phyloP scores from a whole-genome alignment of 1,140 invertebrate genomes.

The Leptoteleia sp. region DNA sequence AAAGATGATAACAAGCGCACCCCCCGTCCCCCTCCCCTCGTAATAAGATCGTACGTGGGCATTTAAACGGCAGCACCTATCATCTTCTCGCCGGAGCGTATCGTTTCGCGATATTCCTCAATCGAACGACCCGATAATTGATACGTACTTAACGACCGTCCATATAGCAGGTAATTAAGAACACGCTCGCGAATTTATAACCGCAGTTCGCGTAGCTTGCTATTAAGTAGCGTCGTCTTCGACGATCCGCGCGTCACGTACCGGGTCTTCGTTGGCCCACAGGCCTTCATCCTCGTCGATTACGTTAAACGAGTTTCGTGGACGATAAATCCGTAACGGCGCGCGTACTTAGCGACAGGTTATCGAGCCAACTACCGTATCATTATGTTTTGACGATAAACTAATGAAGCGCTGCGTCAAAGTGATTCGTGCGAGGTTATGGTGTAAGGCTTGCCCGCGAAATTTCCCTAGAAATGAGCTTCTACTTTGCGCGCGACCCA shows the following conservation, averaged over 20 bases:
- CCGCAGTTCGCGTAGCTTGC: constrained; percentile 49
- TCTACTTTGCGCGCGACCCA: constrained; percentile 6
- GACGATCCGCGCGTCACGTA: constrained; percentile 41
- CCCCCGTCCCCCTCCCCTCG: constrained; percentile 60
- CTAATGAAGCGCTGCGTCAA: constrained; percentile 36
- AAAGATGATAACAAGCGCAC: constrained; percentile 67
- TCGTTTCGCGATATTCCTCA: constrained; percentile 50
- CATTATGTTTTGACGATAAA: constrained; percentile 44
- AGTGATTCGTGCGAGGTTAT: constrained; percentile 40
- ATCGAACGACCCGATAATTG: constrained; percentile 71
- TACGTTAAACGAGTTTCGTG: constrained; percentile 40
- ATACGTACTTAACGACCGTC: constrained; percentile 71
- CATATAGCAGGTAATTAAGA: constrained; percentile 72
- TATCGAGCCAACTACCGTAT: constrained; percentile 24
- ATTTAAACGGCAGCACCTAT: constrained; percentile 70
- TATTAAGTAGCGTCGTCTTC: constrained; percentile 62
- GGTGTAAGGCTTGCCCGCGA: neutral
- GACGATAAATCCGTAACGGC: constrained; percentile 19
- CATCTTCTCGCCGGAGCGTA: constrained; percentile 68
- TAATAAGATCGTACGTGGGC: constrained; percentile 51
- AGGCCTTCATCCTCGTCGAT: constrained; percentile 29
- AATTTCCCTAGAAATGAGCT: constrained; percentile 8
- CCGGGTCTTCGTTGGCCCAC: neutral
- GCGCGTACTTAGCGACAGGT: constrained; percentile 38
- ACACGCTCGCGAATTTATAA: constrained; percentile 72